Percentiles rank a stretch among this genome's conserved stretches.
Evolutionary conservation across 2,113 vertebrate species (phyloP).

Genomic region (Microcebus murinus): DNA sequence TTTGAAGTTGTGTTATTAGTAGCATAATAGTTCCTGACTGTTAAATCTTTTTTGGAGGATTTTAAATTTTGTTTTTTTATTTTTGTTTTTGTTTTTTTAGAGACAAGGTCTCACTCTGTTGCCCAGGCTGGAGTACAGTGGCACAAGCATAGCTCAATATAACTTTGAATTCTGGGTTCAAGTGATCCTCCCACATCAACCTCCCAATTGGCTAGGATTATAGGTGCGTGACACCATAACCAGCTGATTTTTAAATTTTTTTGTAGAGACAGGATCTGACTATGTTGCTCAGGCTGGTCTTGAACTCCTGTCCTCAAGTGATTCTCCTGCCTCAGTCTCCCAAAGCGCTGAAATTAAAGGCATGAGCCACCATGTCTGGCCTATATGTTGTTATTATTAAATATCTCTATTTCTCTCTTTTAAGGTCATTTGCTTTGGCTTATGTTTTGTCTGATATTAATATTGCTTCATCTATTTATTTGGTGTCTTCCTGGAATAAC

Average conservation of each 20-base stretch:
- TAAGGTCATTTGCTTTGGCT: neutral
- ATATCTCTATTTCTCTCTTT: neutral
- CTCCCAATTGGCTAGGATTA: too few species aligned
- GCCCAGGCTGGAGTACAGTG: too few species aligned
- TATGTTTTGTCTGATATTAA: constrained; percentile 11
- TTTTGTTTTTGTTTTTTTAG: too few species aligned
- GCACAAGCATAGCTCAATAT: too few species aligned
- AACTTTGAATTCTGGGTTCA: too few species aligned
- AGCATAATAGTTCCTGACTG: neutral
- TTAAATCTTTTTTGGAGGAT: neutral
- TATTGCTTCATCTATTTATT: neutral
- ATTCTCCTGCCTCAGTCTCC: neutral
- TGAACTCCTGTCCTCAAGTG: neutral
- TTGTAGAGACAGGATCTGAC: too few species aligned
- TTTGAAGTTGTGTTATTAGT: neutral
- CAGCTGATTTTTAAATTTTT: too few species aligned
- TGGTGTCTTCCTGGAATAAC: neutral
- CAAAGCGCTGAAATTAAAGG: neutral
- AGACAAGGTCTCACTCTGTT: too few species aligned
- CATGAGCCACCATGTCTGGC: neutral
- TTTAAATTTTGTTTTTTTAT: neutral
- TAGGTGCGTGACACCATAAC: too few species aligned
- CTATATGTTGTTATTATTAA: neutral
- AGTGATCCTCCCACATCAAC: too few species aligned
- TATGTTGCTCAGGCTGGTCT: neutral